Evolutionary conservation across 1,140 invertebrate species (phyloP).

Genomic region (Brachionus asplanchnoidis): DNA sequence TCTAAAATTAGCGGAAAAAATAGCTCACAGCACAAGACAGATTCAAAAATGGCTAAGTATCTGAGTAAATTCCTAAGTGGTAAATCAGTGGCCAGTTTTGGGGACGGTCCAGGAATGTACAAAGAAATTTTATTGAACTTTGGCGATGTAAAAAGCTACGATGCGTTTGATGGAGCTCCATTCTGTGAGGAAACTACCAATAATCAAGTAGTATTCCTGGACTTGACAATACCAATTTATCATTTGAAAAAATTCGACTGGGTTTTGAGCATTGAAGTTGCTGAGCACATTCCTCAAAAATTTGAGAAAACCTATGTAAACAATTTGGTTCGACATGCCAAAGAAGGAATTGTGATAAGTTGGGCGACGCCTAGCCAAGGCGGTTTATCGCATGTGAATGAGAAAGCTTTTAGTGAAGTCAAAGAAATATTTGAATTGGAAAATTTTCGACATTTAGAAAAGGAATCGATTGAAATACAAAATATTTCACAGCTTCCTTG

Average conservation of each 20-base stretch:
- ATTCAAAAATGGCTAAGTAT: background rate
- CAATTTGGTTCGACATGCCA: background rate
- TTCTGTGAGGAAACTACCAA: constrained; percentile 1
- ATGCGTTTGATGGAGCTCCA: constrained; percentile 32
- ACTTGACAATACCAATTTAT: constrained; percentile 12
- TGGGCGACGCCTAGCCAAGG: background rate
- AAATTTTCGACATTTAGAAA: too few species aligned
- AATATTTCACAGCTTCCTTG: too few species aligned
- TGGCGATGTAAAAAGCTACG: background rate
- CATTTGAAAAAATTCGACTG: constrained; percentile 13
- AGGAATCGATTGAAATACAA: too few species aligned
- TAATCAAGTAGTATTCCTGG: background rate
- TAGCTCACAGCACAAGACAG: background rate
- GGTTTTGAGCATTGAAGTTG: constrained; percentile 5
- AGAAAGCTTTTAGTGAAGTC: background rate
- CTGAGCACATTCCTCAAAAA: constrained; percentile 11
- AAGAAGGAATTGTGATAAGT: constrained; percentile 1
- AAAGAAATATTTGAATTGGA: too few species aligned
- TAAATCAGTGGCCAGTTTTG: constrained; percentile 27
- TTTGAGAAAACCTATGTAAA: background rate
- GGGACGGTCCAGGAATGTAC: constrained; percentile 9
- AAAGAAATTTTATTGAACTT: background rate
- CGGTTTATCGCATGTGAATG: background rate
- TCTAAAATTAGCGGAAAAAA: background rate
- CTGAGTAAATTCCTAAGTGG: background rate